Conservation (phyloP, 2,797 vertebrate genomes). For the Eleutherodactylus coqui region DNA sequence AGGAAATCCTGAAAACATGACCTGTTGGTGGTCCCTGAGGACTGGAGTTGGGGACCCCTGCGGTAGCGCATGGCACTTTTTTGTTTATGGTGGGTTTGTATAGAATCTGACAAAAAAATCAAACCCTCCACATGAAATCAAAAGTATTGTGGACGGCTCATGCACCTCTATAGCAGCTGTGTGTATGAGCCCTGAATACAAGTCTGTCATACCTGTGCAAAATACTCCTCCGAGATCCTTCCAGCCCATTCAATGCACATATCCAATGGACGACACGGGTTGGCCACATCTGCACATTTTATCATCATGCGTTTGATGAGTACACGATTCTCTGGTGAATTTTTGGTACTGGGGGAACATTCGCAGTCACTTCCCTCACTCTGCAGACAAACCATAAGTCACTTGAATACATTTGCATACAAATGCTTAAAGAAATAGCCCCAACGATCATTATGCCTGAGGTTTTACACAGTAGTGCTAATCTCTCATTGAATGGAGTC, state of each 20-base stretch:
- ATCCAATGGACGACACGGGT: conserved; percentile 81
- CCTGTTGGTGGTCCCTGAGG: no score
- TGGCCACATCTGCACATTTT: conserved; percentile 83
- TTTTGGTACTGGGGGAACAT: conserved; percentile 71
- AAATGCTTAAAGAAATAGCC: background rate
- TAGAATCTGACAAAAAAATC: no score
- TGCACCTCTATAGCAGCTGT: background rate
- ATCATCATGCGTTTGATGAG: conserved; percentile 86
- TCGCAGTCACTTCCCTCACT: conserved; percentile 74
- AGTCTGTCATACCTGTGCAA: conserved; percentile 76
- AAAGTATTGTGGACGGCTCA: background rate
- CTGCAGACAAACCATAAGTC: conserved; percentile 67
- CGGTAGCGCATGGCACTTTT: no score
- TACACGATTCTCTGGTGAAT: conserved; percentile 79
- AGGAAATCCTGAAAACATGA: no score
- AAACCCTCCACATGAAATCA: no score
- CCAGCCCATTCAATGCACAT: conserved; percentile 82
- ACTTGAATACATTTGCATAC: background rate
- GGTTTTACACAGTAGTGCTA: no score
- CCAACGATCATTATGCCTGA: no score
- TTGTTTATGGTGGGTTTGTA: no score
- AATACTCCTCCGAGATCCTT: conserved; percentile 84
- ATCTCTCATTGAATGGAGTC: no score
- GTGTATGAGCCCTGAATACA: background rate
- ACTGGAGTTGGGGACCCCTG: no score